Evolutionary conservation across 2,113 vertebrate species (phyloP).

Genomic region (Ailuropoda melanoleuca): DNA sequence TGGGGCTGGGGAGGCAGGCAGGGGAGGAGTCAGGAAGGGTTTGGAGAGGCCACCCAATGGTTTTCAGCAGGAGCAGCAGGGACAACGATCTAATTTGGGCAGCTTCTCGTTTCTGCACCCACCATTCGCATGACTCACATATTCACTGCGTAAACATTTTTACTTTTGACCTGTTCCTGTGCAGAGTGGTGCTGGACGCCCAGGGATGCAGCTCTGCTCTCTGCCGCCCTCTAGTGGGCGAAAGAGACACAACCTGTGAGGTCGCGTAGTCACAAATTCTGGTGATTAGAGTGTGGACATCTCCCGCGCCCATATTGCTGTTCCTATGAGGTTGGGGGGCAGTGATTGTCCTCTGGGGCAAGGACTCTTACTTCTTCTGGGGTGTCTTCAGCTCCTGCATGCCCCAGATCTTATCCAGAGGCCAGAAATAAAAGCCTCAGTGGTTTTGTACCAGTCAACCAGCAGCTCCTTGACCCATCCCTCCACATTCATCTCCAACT

Average conservation of each 20-base stretch:
- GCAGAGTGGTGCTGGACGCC: not conserved
- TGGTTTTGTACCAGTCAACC: constrained; percentile 94
- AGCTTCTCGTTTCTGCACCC: not conserved
- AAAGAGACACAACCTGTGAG: not conserved
- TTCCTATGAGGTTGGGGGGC: constrained; percentile 71
- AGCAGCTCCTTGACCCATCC: constrained; percentile 88
- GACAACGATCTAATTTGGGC: not conserved
- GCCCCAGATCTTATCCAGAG: constrained; percentile 93
- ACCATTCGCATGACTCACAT: not conserved
- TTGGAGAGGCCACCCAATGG: not conserved
- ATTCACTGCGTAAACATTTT: not conserved
- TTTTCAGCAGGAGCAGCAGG: too few relatives aligned
- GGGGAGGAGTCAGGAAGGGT: not conserved
- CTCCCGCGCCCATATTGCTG: constrained; percentile 63
- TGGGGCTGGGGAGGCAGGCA: not conserved
- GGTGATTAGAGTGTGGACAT: too few relatives aligned
- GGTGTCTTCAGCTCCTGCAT: constrained; percentile 96
- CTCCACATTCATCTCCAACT: constrained; percentile 95
- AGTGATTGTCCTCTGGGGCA: constrained; percentile 71
- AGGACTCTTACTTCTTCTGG: constrained; percentile 91
- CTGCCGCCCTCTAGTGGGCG: not conserved
- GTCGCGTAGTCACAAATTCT: too few relatives aligned
- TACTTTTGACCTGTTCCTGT: not conserved
- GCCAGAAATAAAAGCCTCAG: constrained; percentile 92
- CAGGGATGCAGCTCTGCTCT: not conserved